phyloP scores from a whole-genome alignment of 2,113 vertebrate species.

The Salvelinus sp. region DNA sequence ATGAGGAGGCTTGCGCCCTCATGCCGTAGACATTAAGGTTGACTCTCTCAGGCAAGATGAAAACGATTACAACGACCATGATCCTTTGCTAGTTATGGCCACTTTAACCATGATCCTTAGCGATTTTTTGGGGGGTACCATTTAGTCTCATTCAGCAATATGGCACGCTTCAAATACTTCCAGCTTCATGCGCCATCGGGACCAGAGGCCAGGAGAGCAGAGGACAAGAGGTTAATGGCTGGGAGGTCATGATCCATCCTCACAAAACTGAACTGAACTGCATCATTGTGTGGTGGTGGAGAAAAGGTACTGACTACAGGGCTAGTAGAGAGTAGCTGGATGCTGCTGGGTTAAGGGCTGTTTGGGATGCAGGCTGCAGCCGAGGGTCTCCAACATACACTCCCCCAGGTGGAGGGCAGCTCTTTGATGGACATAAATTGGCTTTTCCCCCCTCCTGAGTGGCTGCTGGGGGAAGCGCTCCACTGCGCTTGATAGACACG shows the following conservation, averaged over 20 bases:
- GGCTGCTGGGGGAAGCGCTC: slow-evolving; percentile 63
- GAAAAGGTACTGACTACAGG: not conserved
- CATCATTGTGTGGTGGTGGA: not conserved
- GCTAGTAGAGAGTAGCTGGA: not conserved
- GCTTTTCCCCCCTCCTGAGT: slow-evolving; percentile 62
- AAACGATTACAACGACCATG: too few species aligned
- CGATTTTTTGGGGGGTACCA: too few species aligned
- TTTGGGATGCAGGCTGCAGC: slow-evolving; percentile 44
- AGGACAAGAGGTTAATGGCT: not conserved
- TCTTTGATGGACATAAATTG: slow-evolving; percentile 76
- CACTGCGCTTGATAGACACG: slow-evolving; percentile 77
- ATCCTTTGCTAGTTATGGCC: too few species aligned
- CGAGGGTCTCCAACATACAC: not conserved
- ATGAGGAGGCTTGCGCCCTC: too few species aligned
- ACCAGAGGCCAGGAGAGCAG: not conserved
- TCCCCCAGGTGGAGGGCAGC: slow-evolving; percentile 64
- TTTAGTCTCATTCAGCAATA: too few species aligned
- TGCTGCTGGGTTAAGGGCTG: slow-evolving; percentile 15
- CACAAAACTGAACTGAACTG: not conserved
- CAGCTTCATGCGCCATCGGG: too few species aligned
- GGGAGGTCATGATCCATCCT: not conserved
- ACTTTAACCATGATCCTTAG: too few species aligned
- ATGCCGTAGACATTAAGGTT: too few species aligned
- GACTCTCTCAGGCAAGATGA: too few species aligned
- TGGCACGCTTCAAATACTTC: too few species aligned